Conservation (phyloP, 2,113 vertebrate genomes). For the Tragelaphus strepsiceros region DNA sequence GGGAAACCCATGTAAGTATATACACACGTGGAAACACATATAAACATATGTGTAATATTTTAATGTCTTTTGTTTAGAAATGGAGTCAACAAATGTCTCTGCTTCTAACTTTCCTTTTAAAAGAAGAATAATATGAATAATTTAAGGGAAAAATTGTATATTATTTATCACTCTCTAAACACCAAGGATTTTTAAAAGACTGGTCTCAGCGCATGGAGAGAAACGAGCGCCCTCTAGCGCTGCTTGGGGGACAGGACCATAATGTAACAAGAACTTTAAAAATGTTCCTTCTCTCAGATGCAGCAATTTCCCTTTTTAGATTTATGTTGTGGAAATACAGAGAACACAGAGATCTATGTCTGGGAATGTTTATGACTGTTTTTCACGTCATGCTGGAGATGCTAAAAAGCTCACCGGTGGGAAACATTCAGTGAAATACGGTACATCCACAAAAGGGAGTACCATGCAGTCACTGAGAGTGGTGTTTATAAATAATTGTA, state of each 20-base stretch:
- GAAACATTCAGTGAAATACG: rapidly evolving
- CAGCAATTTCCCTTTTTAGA: neutral
- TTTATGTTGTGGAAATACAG: neutral
- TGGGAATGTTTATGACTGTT: rapidly evolving
- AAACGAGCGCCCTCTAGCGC: rapidly evolving
- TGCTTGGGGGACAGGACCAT: neutral
- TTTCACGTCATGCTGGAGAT: rapidly evolving
- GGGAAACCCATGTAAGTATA: neutral
- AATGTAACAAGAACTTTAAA: neutral
- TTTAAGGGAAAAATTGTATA: neutral
- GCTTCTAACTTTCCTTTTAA: neutral
- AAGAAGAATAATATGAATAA: neutral
- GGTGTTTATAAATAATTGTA: too few species aligned
- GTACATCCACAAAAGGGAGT: neutral
- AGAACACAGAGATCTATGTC: neutral
- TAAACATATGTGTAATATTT: too few species aligned
- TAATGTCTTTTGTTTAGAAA: neutral
- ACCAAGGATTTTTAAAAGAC: neutral
- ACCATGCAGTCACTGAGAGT: neutral
- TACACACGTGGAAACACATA: too few species aligned
- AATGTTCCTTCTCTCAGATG: rapidly evolving
- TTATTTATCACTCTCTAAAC: neutral
- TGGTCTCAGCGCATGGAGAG: rapidly evolving
- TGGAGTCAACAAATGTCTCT: neutral
- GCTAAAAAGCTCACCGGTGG: rapidly evolving